Evolutionary conservation across 2,113 vertebrate species (phyloP).

Genomic region (Pituophis catenifer): DNA sequence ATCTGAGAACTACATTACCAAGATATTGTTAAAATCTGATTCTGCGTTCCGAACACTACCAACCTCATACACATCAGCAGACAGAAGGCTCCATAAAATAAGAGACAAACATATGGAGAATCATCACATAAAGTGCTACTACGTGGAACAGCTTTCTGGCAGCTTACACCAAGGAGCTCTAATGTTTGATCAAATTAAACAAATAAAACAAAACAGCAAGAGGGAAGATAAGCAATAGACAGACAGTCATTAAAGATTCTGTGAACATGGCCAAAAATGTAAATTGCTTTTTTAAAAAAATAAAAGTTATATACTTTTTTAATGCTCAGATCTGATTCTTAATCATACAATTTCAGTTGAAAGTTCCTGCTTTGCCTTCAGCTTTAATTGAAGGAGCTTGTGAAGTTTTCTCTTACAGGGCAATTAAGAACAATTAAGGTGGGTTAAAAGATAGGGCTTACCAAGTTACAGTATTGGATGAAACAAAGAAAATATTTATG

Average conservation of each 20-base stretch:
- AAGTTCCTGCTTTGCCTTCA: not conserved
- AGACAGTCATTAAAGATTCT: not conserved
- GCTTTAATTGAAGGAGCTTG: not conserved
- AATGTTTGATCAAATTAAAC: not conserved
- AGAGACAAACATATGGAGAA: too few relatives aligned
- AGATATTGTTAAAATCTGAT: not conserved
- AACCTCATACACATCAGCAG: not conserved
- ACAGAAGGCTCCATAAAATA: not conserved
- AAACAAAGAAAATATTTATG: conserved; percentile 22
- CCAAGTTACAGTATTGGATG: not conserved
- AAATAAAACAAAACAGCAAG: not conserved
- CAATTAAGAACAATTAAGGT: not conserved
- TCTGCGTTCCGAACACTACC: not conserved
- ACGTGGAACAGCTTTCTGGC: not conserved
- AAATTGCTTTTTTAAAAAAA: not conserved
- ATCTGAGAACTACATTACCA: not conserved
- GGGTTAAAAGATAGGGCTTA: not conserved
- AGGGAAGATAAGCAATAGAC: not conserved
- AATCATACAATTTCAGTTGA: not conserved
- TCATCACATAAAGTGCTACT: not conserved
- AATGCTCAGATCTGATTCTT: not conserved
- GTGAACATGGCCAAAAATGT: not conserved
- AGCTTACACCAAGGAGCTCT: not conserved
- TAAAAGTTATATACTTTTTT: not conserved
- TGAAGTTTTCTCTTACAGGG: not conserved